Percentiles rank a stretch among this genome's conserved stretches.
Evolutionary conservation across 1,140 invertebrate genomes (phyloP).

Genomic region (Papilio glaucus): DNA sequence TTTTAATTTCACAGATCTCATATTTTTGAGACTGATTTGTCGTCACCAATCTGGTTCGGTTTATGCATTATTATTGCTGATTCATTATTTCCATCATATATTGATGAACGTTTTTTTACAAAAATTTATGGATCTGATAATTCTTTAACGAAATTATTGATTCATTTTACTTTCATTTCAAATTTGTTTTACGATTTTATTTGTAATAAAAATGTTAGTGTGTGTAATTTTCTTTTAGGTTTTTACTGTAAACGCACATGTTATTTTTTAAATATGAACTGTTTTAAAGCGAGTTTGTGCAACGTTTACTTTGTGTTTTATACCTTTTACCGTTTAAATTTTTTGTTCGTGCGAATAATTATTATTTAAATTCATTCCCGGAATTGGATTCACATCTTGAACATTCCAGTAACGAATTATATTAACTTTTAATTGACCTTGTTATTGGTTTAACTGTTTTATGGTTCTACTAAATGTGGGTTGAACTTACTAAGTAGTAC

Average conservation of each 20-base stretch:
- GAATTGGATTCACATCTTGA: slow-evolving; percentile 21
- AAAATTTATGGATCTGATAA: no score
- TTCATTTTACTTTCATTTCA: not conserved
- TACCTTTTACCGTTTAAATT: not conserved
- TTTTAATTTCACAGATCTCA: not conserved
- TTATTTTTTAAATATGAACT: not conserved
- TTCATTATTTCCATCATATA: not conserved
- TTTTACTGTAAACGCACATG: not conserved
- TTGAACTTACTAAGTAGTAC: slow-evolving; percentile 44
- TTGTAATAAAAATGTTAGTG: not conserved
- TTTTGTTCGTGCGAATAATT: not conserved
- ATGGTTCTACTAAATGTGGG: slow-evolving; percentile 50
- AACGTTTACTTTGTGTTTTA: not conserved
- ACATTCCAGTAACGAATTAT: slow-evolving; percentile 59
- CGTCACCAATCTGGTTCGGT: not conserved
- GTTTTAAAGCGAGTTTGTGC: not conserved
- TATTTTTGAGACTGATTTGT: not conserved
- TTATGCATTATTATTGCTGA: not conserved
- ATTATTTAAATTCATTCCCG: not conserved
- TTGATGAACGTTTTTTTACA: no score
- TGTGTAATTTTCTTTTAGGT: not conserved
- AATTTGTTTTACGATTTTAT: not conserved
- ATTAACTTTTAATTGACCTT: slow-evolving; percentile 33
- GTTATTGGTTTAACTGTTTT: slow-evolving; percentile 48
- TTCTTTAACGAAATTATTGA: no score